phyloP scores from a whole-genome alignment of 2,888 invertebrate species.

The Junonia oenone region DNA sequence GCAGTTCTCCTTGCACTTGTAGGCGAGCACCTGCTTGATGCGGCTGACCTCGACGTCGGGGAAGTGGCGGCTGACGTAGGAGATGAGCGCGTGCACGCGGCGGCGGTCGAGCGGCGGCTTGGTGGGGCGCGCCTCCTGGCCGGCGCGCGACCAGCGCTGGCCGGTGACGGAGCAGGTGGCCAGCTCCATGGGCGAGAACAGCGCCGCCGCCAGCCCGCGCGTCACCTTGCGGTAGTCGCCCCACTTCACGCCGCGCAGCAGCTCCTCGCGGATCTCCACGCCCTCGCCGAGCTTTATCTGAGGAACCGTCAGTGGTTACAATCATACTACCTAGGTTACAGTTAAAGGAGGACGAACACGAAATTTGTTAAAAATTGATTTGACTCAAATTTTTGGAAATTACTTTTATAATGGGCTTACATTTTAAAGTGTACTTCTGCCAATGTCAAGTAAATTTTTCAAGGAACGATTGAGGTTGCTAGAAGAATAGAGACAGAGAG shows the following conservation, averaged over 20 bases:
- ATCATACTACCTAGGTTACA: neutral
- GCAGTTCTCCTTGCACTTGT: slow-evolving; percentile 89
- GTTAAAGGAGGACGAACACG: too few species aligned
- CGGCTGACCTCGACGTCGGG: slow-evolving; percentile 86
- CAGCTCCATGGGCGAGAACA: slow-evolving; percentile 86
- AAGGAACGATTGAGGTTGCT: too few species aligned
- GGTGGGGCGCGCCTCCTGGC: slow-evolving; percentile 85
- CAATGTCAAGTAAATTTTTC: too few species aligned
- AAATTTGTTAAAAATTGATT: too few species aligned
- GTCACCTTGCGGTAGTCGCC: slow-evolving; percentile 87
- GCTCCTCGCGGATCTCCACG: slow-evolving; percentile 85
- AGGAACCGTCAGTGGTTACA: neutral
- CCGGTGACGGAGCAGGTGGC: slow-evolving; percentile 88
- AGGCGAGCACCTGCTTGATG: slow-evolving; percentile 87
- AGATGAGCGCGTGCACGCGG: slow-evolving; percentile 87
- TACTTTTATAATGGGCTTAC: too few species aligned
- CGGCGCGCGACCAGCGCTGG: slow-evolving; percentile 87
- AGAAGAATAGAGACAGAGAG: too few species aligned
- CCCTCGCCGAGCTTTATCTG: slow-evolving; percentile 87
- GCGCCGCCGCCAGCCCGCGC: slow-evolving; percentile 85
- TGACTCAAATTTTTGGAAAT: too few species aligned
- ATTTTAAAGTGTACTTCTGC: too few species aligned
- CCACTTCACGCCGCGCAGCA: slow-evolving; percentile 86
- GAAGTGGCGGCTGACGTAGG: slow-evolving; percentile 86
- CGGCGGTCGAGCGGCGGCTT: slow-evolving; percentile 86